Percentiles rank a stretch among this genome's conserved stretches.
Conservation (phyloP, 2,797 vertebrate genomes). For the Phrynocephalus forsythii region DNA sequence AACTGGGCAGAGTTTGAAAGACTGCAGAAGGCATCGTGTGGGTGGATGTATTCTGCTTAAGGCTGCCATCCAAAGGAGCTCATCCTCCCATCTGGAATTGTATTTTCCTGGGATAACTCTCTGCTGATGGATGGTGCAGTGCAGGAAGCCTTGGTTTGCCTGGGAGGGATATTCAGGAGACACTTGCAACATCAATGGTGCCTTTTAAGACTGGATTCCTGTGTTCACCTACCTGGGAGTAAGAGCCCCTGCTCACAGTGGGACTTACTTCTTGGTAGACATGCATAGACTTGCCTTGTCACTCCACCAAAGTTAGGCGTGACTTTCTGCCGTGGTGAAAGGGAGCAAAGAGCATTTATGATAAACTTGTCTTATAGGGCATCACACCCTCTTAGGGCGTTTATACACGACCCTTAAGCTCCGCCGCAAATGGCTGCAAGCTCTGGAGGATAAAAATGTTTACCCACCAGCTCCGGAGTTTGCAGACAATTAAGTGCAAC, state of each 20-base stretch:
- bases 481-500: no score
- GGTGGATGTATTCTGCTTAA: background rate
- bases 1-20: background rate
- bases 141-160: constrained; percentile 2
- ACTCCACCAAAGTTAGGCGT: background rate
- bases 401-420: no score
- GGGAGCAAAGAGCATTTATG: background rate
- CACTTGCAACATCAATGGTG: constrained; percentile 35
- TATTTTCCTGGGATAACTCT: rapidly evolving
- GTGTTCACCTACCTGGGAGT: background rate
- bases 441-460: no score
- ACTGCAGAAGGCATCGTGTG: background rate
- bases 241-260: background rate
- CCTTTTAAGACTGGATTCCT: constrained; percentile 29
- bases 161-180: constrained; percentile 19
- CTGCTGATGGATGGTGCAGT: background rate
- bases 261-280: background rate
- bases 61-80: background rate
- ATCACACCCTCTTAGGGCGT: no score
- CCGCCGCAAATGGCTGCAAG: no score
- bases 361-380: no score
- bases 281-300: background rate
- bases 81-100: background rate
- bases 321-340: background rate
- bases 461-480: no score